These are phyloP conservation scores for Seira sanloemensis DNA, from an alignment of 2,888 invertebrate species.

Conservation along the genomic window DNA sequence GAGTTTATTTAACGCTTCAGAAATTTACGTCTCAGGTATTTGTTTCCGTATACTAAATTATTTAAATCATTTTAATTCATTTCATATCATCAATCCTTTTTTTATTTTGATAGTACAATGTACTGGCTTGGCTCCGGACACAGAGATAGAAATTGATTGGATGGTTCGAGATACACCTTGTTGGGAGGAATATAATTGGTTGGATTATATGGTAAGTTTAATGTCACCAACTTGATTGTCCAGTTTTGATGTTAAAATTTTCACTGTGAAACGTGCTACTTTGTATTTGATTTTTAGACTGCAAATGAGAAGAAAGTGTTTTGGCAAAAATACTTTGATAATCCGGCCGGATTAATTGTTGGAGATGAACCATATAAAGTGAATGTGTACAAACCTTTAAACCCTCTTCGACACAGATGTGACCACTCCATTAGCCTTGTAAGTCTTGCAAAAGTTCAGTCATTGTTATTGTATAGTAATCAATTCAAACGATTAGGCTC, in stretches of 20 bases:
- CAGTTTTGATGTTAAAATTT: not conserved
- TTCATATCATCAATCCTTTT: not conserved
- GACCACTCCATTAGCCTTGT: constrained; percentile 68
- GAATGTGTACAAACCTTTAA: constrained; percentile 44
- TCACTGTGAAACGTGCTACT: no score
- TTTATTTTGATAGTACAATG: constrained; percentile 60
- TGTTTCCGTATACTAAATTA: constrained; percentile 23
- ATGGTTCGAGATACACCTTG: constrained; percentile 79
- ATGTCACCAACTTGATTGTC: not conserved
- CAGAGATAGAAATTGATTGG: constrained; percentile 78
- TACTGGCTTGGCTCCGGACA: constrained; percentile 67
- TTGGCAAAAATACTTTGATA: constrained; percentile 63
- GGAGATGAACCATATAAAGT: constrained; percentile 20
- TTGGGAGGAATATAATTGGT: constrained; percentile 77
- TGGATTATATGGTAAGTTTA: constrained; percentile 68
- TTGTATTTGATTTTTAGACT: constrained; percentile 42
- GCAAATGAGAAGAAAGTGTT: constrained; percentile 58
- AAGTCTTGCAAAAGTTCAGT: no score
- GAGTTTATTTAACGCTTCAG: constrained; percentile 84
- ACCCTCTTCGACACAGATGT: constrained; percentile 58
- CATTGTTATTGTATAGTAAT: not conserved
- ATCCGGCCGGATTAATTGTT: constrained; percentile 20
- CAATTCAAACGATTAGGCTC: no score
- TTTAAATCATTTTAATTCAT: not conserved
- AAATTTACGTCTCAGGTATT: constrained; percentile 83